Evolutionary conservation across 2,888 invertebrate species (phyloP), one percentile per base, ranked within the genome.

Genomic region (Himalopsyche tibetana): DNA sequence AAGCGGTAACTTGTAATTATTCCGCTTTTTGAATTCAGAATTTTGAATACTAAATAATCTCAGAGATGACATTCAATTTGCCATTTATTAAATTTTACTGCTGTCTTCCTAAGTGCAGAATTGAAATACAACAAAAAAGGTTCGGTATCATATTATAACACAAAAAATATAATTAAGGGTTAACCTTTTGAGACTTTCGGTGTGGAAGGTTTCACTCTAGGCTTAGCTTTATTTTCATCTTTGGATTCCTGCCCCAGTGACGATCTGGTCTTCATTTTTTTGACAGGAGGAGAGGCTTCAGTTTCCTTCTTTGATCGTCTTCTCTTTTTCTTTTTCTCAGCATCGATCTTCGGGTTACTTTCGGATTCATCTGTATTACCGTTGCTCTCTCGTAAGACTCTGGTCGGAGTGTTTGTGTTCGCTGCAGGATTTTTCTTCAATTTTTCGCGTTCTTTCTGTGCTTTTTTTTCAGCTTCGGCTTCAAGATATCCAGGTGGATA

Each of bases 401-500:
- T 89, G 88, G 91, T 92, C 86, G 90, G 91, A 84, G 86, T 89
- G 55, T 89, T 87, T 88, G 90, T 90, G 3, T 88, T 88, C 0
- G 74, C 88, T 82, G 90, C 91, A 36, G 84, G 89, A 9, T 89
- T 90, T 83, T 91, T 89, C 38, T 87, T 86, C 5, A 69, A 28
- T n/a, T 83, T 82, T 40, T 85, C 82, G 36, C 84, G 85, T 51
- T 87, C 88, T 84, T 89, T 89, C 42, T 84, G 83, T 0, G 91
- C 91, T 89, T 92, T 92, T 89, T 94, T 94, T 89, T 93, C 92
- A 0, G 93, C 94, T 90, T 94, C 93, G 0, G 95, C 95, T 90
- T 96, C 96, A 81, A 95, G 90, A 90, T 95, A 96, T 4, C 96
- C 96, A 40, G 95, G 95, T 5, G 96, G 96, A 90, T 96, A 96